Evolutionary conservation across 2,113 vertebrate genomes (phyloP).

Genomic region (Muscicapa adusta): DNA sequence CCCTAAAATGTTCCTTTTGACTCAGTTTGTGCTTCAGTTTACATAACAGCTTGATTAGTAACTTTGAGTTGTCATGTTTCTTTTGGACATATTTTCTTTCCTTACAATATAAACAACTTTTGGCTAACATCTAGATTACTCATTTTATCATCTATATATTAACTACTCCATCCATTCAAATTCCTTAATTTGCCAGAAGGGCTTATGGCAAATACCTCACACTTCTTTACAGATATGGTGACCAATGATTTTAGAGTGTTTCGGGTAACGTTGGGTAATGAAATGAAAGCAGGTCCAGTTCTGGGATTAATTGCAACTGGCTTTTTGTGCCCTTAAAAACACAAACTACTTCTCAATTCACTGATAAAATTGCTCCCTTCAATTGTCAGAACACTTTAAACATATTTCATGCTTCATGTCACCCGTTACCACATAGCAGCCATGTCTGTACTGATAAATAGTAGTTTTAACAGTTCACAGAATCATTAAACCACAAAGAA

Average conservation of each 20-base stretch:
- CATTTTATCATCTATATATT: background rate
- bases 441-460: background rate
- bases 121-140: background rate
- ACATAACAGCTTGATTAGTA: background rate
- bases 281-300: background rate
- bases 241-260: background rate
- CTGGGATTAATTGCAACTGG: background rate
- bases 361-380: background rate
- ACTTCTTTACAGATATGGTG: background rate
- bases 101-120: background rate
- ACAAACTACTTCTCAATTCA: background rate
- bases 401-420: slow-evolving; percentile 23
- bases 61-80: accelerated
- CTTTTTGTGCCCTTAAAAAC: background rate
- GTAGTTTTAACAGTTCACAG: background rate
- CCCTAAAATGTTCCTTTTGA: background rate
- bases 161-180: background rate
- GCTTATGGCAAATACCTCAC: background rate
- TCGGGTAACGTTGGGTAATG: background rate
- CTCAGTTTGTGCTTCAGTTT: background rate
- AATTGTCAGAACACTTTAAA: slow-evolving; percentile 36
- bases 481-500: background rate
- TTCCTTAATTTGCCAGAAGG: background rate
- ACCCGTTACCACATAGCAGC: background rate
- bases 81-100: background rate